Percentiles rank a stretch among this genome's conserved stretches.
Conservation (phyloP, 2,888 invertebrate species). For the Pyrgus malvae region DNA sequence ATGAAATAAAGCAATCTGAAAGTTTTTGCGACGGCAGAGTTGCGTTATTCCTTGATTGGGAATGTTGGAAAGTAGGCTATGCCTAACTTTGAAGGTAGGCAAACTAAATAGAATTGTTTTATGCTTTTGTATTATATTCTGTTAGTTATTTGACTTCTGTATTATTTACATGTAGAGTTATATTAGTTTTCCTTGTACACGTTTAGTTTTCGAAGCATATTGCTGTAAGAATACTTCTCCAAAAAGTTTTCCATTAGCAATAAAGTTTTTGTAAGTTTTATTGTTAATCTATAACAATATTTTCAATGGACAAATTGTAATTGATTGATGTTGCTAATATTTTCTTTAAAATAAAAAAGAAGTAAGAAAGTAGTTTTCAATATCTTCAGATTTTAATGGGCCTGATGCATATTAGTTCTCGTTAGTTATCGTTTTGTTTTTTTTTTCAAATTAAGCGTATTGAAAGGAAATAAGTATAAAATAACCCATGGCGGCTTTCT, state of each 20-base stretch:
- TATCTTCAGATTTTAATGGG: no score
- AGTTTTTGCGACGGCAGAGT: constrained; percentile 12
- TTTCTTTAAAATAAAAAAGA: no score
- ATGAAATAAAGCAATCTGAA: constrained; percentile 10
- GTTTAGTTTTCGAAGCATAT: neutral
- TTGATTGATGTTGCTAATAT: no score
- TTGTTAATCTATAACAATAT: no score
- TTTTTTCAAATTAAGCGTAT: no score
- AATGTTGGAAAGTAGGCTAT: constrained; percentile 13
- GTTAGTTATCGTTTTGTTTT: no score
- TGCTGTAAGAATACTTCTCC: neutral
- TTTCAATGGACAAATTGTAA: no score
- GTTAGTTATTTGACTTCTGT: constrained; percentile 16
- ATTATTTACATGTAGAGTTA: constrained; percentile 6
- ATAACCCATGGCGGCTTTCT: no score
- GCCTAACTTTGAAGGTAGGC: constrained; percentile 11
- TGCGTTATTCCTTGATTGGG: constrained; percentile 10
- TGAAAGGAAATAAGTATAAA: no score
- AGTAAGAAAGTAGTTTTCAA: no score
- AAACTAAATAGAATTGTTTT: constrained; percentile 6
- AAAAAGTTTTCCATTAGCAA: neutral
- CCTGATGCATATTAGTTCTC: no score
- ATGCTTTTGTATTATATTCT: constrained; percentile 7
- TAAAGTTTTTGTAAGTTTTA: no score
- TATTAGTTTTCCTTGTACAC: constrained; percentile 3